These are phyloP conservation scores for Pteruthius melanotis DNA, from an alignment of 2,113 vertebrate genomes.

Conservation along the genomic window DNA sequence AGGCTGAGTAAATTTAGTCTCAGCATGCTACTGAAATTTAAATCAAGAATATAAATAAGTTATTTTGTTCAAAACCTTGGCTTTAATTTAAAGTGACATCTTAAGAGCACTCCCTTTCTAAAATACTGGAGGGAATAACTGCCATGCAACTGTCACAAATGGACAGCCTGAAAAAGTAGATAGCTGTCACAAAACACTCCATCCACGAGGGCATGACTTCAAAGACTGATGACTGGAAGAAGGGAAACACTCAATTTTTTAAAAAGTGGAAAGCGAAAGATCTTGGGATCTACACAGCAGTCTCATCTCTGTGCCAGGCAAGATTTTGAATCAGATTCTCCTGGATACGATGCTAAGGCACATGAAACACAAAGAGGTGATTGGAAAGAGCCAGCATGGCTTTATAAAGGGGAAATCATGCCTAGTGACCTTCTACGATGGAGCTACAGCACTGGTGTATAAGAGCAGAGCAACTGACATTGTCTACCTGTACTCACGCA, in stretches of 20 bases:
- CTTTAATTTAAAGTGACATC: constrained; percentile 73
- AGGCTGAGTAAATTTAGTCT: constrained; percentile 37
- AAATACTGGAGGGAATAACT: constrained; percentile 54
- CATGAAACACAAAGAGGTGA: not conserved
- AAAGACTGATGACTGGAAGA: not conserved
- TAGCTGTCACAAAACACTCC: constrained; percentile 5
- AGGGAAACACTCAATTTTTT: not conserved
- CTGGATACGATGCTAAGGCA: not conserved
- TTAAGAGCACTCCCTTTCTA: constrained; percentile 66
- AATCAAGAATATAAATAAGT: constrained; percentile 76
- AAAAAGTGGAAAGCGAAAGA: not conserved
- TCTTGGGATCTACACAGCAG: not conserved
- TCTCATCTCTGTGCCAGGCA: not conserved
- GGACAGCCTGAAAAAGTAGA: constrained; percentile 14
- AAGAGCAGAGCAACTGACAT: not conserved
- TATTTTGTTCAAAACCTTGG: constrained; percentile 55
- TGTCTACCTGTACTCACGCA: too few relatives aligned
- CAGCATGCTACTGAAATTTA: constrained; percentile 63
- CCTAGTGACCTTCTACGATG: not conserved
- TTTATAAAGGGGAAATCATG: not conserved
- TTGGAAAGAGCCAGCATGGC: not conserved
- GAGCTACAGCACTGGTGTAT: not conserved
- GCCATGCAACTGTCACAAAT: constrained; percentile 41
- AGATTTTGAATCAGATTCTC: not conserved
- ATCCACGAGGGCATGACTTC: not conserved